Percentiles rank a stretch among this genome's conserved stretches.
phyloP scores from a whole-genome alignment of 2,888 invertebrate genomes.

The Ophion slaviceki region DNA sequence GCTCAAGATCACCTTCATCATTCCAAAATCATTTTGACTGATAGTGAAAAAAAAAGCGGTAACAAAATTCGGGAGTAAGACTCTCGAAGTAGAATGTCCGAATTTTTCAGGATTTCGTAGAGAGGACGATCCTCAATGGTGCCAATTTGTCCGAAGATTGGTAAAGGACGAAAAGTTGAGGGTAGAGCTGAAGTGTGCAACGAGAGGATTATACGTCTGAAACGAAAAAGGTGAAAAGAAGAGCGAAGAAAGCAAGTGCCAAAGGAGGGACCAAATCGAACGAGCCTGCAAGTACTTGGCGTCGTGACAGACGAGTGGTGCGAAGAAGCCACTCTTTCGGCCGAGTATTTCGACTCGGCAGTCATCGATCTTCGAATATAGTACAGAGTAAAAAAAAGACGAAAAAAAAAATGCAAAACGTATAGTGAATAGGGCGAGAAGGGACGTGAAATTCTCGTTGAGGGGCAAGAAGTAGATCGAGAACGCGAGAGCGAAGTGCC shows the following conservation, averaged over 20 bases:
- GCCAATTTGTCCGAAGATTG: slow-evolving; percentile 20
- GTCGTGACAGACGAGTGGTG: slow-evolving; percentile 18
- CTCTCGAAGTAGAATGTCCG: slow-evolving; percentile 14
- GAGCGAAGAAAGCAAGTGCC: slow-evolving; percentile 52
- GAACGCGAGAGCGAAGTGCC: slow-evolving; percentile 14
- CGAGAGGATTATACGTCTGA: slow-evolving; percentile 43
- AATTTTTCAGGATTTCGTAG: slow-evolving; percentile 38
- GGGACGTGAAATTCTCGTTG: slow-evolving; percentile 27
- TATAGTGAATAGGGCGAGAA: slow-evolving; percentile 25
- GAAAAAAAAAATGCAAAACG: background rate
- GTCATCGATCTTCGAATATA: slow-evolving; percentile 23
- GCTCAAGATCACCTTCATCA: background rate
- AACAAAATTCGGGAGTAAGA: slow-evolving; percentile 22
- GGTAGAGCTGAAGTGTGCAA: background rate
- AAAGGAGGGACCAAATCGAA: slow-evolving; percentile 61
- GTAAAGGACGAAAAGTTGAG: slow-evolving; percentile 12
- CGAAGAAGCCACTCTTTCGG: slow-evolving; percentile 23
- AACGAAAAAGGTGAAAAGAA: slow-evolving; percentile 16
- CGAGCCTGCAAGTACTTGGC: slow-evolving; percentile 56
- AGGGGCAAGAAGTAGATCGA: slow-evolving; percentile 42
- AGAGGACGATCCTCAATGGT: slow-evolving; percentile 26
- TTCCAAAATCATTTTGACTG: slow-evolving; percentile 23
- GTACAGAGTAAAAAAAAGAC: slow-evolving; percentile 28
- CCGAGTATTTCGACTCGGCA: slow-evolving; percentile 52
- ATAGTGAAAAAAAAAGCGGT: background rate